Conservation (phyloP, 2,888 invertebrate species). For the Ctenicera cuprea region DNA sequence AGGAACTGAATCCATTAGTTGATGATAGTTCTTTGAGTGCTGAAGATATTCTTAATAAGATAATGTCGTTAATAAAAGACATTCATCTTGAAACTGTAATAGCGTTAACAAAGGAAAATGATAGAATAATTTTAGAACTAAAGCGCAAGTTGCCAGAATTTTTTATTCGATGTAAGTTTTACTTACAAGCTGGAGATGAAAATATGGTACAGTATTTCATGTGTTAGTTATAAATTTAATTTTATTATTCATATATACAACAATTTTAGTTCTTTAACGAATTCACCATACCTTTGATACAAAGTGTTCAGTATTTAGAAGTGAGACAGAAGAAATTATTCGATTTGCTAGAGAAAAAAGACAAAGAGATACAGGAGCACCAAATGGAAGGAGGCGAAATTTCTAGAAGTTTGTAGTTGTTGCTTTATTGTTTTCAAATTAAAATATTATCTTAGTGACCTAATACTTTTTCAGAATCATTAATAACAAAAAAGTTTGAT, state of each 20-base stretch:
- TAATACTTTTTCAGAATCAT: constrained; percentile 63
- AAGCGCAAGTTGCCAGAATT: constrained; percentile 52
- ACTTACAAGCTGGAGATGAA: constrained; percentile 49
- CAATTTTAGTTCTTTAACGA: constrained; percentile 64
- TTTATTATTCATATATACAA: neutral
- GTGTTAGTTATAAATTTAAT: neutral
- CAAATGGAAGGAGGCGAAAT: constrained; percentile 73
- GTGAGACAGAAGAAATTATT: constrained; percentile 72
- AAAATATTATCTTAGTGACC: constrained; percentile 20
- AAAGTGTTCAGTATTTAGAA: constrained; percentile 72
- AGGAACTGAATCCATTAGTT: constrained; percentile 65
- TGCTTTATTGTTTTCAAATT: neutral
- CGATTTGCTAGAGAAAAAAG: constrained; percentile 73
- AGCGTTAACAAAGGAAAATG: constrained; percentile 44
- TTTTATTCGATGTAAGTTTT: constrained; percentile 60
- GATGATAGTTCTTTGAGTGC: constrained; percentile 39
- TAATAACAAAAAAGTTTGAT: constrained; percentile 67
- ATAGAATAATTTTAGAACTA: constrained; percentile 52
- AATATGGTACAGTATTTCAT: constrained; percentile 50
- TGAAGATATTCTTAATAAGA: constrained; percentile 15
- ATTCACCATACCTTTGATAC: constrained; percentile 69
- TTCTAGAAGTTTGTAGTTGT: constrained; percentile 70
- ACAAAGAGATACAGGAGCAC: constrained; percentile 76
- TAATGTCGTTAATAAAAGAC: constrained; percentile 52
- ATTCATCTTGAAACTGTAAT: constrained; percentile 51